A percentile compares a stretch with the other conserved stretches of the same genome.
Conservation (phyloP, 1,140 invertebrate genomes). For the Bombus huntii region DNA sequence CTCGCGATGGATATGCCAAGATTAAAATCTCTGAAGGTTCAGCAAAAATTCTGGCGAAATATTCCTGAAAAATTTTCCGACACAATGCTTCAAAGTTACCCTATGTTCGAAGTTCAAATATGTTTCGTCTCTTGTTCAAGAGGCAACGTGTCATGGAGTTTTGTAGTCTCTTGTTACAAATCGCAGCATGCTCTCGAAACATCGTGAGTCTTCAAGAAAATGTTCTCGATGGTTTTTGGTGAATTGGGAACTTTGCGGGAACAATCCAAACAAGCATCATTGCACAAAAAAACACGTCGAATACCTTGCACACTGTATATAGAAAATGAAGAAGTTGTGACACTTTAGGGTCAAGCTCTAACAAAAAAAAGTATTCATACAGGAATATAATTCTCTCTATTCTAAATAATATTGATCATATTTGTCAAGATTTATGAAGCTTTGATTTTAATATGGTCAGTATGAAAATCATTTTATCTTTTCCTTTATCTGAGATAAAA, state of each 20-base stretch:
- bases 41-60: constrained; percentile 13
- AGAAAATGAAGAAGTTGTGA: constrained; percentile 8
- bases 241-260: background rate
- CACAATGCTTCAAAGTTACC: constrained; percentile 38
- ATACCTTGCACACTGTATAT: background rate
- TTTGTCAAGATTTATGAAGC: constrained; percentile 44
- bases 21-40: constrained; percentile 3
- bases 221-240: background rate
- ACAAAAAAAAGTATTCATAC: constrained; percentile 7
- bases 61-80: constrained; percentile 31
- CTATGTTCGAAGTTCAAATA: constrained; percentile 67
- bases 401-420: constrained; percentile 30
- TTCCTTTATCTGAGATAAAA: background rate
- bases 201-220: constrained; percentile 50
- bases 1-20: constrained; percentile 34
- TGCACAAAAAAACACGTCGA: background rate
- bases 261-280: background rate
- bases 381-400: constrained; percentile 5
- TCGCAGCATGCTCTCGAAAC: constrained; percentile 41
- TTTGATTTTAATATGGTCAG: constrained; percentile 59
- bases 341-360: constrained; percentile 12
- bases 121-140: constrained; percentile 52
- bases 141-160: constrained; percentile 71
- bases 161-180: constrained; percentile 28
- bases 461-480: constrained; percentile 22